These are phyloP conservation scores for Hedychridium roseum DNA, from an alignment of 2,888 invertebrate species.

Conservation along the genomic window DNA sequence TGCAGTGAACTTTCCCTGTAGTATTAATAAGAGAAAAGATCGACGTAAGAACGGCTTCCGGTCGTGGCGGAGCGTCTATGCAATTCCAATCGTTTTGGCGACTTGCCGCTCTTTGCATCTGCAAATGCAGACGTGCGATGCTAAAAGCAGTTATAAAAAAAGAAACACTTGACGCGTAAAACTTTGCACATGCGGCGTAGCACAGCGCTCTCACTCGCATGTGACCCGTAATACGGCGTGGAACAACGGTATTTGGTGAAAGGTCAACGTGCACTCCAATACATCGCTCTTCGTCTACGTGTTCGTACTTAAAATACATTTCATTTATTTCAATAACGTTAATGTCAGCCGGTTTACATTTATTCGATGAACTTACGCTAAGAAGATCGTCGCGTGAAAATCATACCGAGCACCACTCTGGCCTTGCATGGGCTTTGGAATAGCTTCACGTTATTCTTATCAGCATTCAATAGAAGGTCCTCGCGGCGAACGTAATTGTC, in stretches of 20 bases:
- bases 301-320: conserved; percentile 20
- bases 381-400: conserved; percentile 9
- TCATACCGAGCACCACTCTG: neutral
- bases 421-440: neutral
- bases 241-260: conserved; percentile 15
- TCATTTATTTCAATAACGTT: conserved; percentile 23
- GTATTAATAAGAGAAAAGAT: too few relatives aligned
- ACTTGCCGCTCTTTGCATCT: too few relatives aligned
- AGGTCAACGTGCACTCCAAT: conserved; percentile 14
- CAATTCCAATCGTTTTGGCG: too few relatives aligned
- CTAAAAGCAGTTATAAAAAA: neutral
- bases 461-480: conserved; percentile 22
- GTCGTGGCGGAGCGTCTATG: too few relatives aligned
- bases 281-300: neutral
- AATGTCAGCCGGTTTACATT: too few relatives aligned
- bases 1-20: too few relatives aligned
- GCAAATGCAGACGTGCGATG: neutral
- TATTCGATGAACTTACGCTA: conserved; percentile 22
- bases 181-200: conserved; percentile 2
- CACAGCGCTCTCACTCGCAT: conserved; percentile 6
- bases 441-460: conserved; percentile 9
- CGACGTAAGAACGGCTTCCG: too few relatives aligned
- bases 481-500: conserved; percentile 24
- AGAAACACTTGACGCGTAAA: conserved; percentile 13
- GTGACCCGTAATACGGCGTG: conserved; percentile 2